These are phyloP conservation scores for Epicauta chinensis DNA, from an alignment of 1,140 invertebrate genomes.

Conservation along the genomic window DNA sequence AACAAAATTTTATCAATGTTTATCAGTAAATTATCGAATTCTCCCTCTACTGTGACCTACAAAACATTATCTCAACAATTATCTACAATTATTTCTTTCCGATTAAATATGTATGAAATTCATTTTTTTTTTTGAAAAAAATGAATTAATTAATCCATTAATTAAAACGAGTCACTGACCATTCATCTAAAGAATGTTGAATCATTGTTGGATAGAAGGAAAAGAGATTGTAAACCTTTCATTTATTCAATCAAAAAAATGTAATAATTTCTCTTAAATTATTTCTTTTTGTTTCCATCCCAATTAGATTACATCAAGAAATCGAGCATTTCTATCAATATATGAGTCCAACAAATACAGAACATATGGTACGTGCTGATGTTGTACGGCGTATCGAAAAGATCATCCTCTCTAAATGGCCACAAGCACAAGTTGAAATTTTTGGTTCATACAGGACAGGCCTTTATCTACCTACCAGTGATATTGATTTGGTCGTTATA, in stretches of 20 bases:
- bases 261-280: neutral
- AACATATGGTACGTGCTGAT: constrained; percentile 76
- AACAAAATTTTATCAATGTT: no score
- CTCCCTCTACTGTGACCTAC: constrained; percentile 4
- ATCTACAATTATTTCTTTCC: constrained; percentile 8
- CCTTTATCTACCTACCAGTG: constrained; percentile 93
- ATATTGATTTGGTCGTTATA: constrained; percentile 96
- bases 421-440: constrained; percentile 85
- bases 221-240: neutral
- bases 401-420: constrained; percentile 83
- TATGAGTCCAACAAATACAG: constrained; percentile 86
- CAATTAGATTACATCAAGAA: constrained; percentile 84
- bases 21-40: neutral
- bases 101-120: no score
- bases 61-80: constrained; percentile 5
- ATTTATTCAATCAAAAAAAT: neutral
- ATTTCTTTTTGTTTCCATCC: constrained; percentile 15
- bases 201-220: no score
- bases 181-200: no score
- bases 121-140: no score
- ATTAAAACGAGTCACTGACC: no score
- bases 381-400: constrained; percentile 83
- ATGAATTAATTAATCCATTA: no score
- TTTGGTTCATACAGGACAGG: constrained; percentile 95
- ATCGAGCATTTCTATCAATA: constrained; percentile 94